Percentiles rank a stretch among this genome's conserved stretches.
Evolutionary conservation across 92 coral and sea anemone genomes (phyloP).

Genomic region (Phymanthus crucifer): DNA sequence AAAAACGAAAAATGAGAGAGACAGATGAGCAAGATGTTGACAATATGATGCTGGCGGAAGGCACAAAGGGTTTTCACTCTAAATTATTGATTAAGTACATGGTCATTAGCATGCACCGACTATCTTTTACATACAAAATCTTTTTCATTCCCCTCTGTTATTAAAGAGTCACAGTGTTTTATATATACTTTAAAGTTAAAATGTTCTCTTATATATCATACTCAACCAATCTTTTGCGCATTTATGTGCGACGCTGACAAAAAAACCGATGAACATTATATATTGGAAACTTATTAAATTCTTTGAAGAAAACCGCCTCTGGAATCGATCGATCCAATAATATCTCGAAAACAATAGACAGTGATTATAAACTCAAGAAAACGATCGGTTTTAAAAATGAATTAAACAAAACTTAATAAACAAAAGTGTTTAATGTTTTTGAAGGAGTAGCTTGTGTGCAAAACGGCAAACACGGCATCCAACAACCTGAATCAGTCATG

Average conservation of each 20-base stretch:
- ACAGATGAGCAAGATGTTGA: neutral
- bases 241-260: neutral
- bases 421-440: neutral
- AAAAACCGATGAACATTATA: neutral
- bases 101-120: no score
- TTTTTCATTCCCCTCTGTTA: no score
- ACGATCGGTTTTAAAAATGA: neutral
- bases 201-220: no score
- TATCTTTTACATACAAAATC: no score
- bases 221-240: neutral
- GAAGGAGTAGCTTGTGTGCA: neutral
- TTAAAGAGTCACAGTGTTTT: neutral
- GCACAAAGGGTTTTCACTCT: neutral
- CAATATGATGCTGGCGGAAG: neutral
- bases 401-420: neutral
- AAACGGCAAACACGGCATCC: neutral
- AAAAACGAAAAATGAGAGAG: neutral
- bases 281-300: neutral
- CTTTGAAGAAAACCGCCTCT: constrained; percentile 1
- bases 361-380: neutral
- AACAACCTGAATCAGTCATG: no score
- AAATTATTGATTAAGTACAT: neutral
- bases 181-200: no score
- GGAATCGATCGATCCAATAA: neutral
- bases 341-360: neutral